Evolutionary conservation across 2,113 vertebrate genomes (phyloP), one percentile per base, ranked within the genome.

Genomic region (Zosterops hypoxanthus): DNA sequence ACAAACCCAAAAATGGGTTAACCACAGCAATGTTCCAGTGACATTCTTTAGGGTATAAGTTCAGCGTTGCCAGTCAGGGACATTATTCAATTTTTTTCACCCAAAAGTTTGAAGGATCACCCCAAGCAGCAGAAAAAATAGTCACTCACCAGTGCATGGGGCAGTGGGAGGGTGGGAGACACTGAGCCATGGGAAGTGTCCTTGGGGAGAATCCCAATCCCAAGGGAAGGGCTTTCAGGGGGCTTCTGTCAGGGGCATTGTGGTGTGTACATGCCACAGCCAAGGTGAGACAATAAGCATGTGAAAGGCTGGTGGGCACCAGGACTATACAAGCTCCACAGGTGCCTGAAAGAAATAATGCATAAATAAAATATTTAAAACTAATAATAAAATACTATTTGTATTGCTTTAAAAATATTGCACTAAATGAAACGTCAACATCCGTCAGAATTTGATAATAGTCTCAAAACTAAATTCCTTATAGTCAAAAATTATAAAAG

Each of bases 71-170:
- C 25, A 49, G 14, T 31, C 75, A 49, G 34, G 5, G 5, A 22
- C 17, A 22, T 31, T 42, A 8, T 12, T 47, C 13, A 20, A 24
- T 71, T 55, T 80, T 11, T 11, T 42, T 49, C 6, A 42, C 25
- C 11, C 31, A 26, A 34, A 49, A 31, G 16, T 8, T 8, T 31
- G 34, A 64, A 49, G 17, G 29, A 34, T 31, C 49, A 14, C 14
- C 14, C 21, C 47, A 63, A 2, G 6, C n/a, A 79, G 24, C 10
- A 70, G 15, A n/a, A 55, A 61, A 61, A 63, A 23, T 0, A 33
- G 11, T 15, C 22, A 23, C 26, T 60, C 56, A 41, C 5, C 0
- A 0, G 1, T 10, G 28, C 2, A 13, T 55, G n/a, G 12, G 9
- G 19, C 8, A 46, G 6, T 24, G n/a, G 20, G 13, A 55, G 11